Evolutionary conservation across 2,113 vertebrate genomes (phyloP).

Genomic region (Brachypteracias leptosomus): DNA sequence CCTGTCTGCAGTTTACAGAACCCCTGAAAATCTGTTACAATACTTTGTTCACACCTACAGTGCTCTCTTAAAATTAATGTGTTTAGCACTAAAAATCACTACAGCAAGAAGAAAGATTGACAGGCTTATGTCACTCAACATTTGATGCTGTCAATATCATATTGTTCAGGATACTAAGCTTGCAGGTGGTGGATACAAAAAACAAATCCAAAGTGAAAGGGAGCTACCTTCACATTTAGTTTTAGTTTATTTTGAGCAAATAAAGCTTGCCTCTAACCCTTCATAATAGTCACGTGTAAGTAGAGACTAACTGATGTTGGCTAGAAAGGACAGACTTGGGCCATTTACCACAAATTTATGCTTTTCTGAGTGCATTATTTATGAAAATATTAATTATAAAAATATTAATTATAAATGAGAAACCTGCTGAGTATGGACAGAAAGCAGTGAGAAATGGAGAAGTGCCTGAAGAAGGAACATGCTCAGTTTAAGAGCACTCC

Average conservation of each 20-base stretch:
- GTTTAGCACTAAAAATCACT: not conserved
- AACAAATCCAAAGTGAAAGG: not conserved
- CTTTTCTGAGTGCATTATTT: constrained; percentile 29
- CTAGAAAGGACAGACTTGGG: not conserved
- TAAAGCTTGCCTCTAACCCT: not conserved
- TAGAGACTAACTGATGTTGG: not conserved
- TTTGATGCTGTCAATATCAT: not conserved
- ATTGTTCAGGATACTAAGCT: not conserved
- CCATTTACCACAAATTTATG: not conserved
- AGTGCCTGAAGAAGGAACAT: not conserved
- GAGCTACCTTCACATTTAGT: not conserved
- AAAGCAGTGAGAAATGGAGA: not conserved
- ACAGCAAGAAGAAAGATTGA: not conserved
- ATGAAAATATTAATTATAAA: constrained; percentile 47
- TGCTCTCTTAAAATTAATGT: not conserved
- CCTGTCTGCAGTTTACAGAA: not conserved
- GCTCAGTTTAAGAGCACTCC: not conserved
- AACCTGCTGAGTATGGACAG: not conserved
- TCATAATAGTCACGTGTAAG: not conserved
- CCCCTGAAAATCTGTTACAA: not conserved
- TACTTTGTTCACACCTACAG: not conserved
- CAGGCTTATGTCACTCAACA: not conserved
- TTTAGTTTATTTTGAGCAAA: not conserved
- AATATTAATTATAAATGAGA: constrained; percentile 47
- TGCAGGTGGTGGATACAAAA: not conserved